Percentiles rank a stretch among this genome's conserved stretches.
These are phyloP conservation scores for Phalacrocorax pelagicus DNA, from an alignment of 2,113 vertebrate genomes.

Conservation along the genomic window DNA sequence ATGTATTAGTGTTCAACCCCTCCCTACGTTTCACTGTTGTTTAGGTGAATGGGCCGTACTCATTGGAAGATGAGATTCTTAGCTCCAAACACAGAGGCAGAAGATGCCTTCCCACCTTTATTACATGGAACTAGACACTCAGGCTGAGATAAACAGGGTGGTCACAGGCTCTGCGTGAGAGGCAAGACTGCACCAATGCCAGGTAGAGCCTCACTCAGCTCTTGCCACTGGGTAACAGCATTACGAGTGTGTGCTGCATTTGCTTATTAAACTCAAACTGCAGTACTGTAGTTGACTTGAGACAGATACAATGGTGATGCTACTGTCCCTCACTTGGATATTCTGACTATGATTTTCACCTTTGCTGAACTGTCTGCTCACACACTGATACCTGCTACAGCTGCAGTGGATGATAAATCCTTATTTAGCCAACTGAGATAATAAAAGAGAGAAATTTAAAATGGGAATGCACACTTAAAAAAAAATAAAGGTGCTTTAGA, in stretches of 20 bases:
- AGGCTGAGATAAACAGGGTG: background rate
- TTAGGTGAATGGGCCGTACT: background rate
- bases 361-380: background rate
- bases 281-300: background rate
- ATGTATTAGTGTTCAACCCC: background rate
- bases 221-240: background rate
- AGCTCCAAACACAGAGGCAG: background rate
- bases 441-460: background rate
- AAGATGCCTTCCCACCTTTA: background rate
- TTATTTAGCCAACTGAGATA: background rate
- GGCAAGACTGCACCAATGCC: background rate
- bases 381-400: background rate
- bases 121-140: background rate
- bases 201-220: background rate
- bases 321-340: background rate
- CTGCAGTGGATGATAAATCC: background rate
- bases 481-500: background rate
- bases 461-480: background rate
- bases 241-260: accelerated
- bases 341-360: background rate
- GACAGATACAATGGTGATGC: background rate
- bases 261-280: background rate
- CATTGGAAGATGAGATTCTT: background rate
- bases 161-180: background rate
- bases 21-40: background rate